Evolutionary conservation across 2,113 vertebrate species (phyloP).

Genomic region (Cranoglanis bouderius): DNA sequence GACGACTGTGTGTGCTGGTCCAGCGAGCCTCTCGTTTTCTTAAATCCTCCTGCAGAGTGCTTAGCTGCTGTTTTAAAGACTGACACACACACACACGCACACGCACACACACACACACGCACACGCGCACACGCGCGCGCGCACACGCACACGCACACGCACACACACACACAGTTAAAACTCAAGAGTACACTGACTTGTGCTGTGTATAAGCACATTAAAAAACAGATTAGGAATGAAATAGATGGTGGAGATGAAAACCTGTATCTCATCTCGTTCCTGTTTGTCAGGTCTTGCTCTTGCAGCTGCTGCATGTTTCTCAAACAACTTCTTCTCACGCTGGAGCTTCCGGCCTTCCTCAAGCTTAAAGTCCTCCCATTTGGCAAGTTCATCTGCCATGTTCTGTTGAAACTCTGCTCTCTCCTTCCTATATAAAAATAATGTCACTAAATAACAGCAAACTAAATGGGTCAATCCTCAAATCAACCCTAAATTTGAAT

Average conservation of each 20-base stretch:
- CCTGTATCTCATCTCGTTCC: constrained; percentile 96
- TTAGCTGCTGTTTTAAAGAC: constrained; percentile 86
- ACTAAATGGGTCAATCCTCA: neutral
- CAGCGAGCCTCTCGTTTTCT: constrained; percentile 87
- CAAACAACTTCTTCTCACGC: constrained; percentile 89
- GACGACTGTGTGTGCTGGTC: constrained; percentile 80
- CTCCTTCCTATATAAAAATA: constrained; percentile 78
- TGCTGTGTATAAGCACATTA: neutral
- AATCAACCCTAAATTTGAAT: neutral
- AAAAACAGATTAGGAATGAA: neutral
- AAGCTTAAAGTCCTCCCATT: constrained; percentile 86
- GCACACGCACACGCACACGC: neutral
- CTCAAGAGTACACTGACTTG: neutral
- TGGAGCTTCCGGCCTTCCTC: constrained; percentile 89
- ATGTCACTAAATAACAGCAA: neutral
- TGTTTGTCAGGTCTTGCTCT: constrained; percentile 91
- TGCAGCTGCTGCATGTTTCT: constrained; percentile 81
- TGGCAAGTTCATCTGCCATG: constrained; percentile 79
- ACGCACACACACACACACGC: neutral
- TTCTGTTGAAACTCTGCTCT: constrained; percentile 81
- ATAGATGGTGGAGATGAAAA: constrained; percentile 44
- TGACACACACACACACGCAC: constrained; percentile 53
- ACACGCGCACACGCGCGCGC: no score
- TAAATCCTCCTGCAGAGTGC: constrained; percentile 86
- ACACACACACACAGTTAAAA: neutral